Evolutionary conservation across 2,888 invertebrate genomes (phyloP).

Genomic region (Panzeria rudis): DNA sequence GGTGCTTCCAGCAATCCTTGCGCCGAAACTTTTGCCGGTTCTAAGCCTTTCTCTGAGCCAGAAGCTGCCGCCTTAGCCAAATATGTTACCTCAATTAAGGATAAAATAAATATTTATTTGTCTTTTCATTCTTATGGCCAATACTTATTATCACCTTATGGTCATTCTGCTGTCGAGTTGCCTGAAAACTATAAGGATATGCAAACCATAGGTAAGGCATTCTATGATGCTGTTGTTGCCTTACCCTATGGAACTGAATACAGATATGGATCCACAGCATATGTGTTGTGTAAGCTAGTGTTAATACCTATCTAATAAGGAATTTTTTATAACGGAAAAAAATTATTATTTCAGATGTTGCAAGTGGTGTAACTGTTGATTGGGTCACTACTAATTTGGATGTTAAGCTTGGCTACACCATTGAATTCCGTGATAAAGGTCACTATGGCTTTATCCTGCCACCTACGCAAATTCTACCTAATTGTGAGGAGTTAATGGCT

Average conservation of each 20-base stretch:
- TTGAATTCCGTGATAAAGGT: slow-evolving; percentile 88
- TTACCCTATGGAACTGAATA: slow-evolving; percentile 84
- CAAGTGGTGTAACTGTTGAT: slow-evolving; percentile 84
- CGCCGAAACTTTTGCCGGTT: slow-evolving; percentile 84
- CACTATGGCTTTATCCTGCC: slow-evolving; percentile 89
- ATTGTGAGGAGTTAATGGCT: slow-evolving; percentile 86
- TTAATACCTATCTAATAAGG: neutral
- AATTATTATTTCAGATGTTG: slow-evolving; percentile 80
- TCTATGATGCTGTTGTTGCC: slow-evolving; percentile 84
- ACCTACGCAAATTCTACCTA: slow-evolving; percentile 86
- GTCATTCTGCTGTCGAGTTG: slow-evolving; percentile 82
- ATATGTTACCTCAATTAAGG: slow-evolving; percentile 83
- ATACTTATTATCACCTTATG: slow-evolving; percentile 86
- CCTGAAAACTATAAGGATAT: slow-evolving; percentile 84
- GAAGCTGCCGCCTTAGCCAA: slow-evolving; percentile 84
- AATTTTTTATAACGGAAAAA: neutral
- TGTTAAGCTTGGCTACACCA: slow-evolving; percentile 85
- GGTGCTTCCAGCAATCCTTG: slow-evolving; percentile 84
- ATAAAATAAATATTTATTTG: slow-evolving; percentile 85
- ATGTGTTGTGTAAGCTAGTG: slow-evolving; percentile 84
- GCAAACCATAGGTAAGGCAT: slow-evolving; percentile 84
- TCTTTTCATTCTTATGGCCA: slow-evolving; percentile 88
- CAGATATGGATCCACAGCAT: slow-evolving; percentile 85
- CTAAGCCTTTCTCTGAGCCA: slow-evolving; percentile 85
- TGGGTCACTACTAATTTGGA: slow-evolving; percentile 85